Evolutionary conservation across 2,113 vertebrate genomes (phyloP), one percentile per base, ranked within the genome.

Genomic region (Progne subis): DNA sequence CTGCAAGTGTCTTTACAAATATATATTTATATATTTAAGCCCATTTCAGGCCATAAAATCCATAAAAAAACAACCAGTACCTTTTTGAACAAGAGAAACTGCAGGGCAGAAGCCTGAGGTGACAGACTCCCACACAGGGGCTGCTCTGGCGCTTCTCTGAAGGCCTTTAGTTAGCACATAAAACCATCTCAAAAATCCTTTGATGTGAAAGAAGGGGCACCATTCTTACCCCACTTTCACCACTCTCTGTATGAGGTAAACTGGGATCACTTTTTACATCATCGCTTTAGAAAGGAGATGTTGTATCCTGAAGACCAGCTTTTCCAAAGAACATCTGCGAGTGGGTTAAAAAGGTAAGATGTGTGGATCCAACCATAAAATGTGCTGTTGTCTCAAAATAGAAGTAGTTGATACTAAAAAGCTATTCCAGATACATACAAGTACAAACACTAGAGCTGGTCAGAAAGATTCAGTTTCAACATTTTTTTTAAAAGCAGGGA

Each of bases 1-100:
- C 96, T 98, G 97, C 81, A 98, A 97, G 91, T 97, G 90, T 98
- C 97, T 97, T 95, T 96, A 97, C 97, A 98, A 98, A 97, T 93
- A 97, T 89, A 97, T 96, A 97, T 96, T 97, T 97, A 97, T 98
- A 98, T 96, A 98, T 96, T 97, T 97, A 95, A 96, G 97, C 91
- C 97, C 95, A 82, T 95, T 96, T 96, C 92, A 97, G 95, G 92
- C 95, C 80, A 88, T 78, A 96, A 97, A 95, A 97, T 86, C 80
- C 72, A 79, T 97, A 82, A 94, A 96, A 37, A 95, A 95, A 72
- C 97, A 97, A 97, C 86, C 82, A 98, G 94, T 97, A 97, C 94
- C 83, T 95, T 97, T 96, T 29, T 93, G 85, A 95, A 94, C 84
- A 75, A 88, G 96, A 97, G 95, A 97, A 96, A 90, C 77, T 94